Base-by-base conservation (phyloP, 35 echinoderm and acorn worm species). In the Eucidaris tribuloides region DNA sequence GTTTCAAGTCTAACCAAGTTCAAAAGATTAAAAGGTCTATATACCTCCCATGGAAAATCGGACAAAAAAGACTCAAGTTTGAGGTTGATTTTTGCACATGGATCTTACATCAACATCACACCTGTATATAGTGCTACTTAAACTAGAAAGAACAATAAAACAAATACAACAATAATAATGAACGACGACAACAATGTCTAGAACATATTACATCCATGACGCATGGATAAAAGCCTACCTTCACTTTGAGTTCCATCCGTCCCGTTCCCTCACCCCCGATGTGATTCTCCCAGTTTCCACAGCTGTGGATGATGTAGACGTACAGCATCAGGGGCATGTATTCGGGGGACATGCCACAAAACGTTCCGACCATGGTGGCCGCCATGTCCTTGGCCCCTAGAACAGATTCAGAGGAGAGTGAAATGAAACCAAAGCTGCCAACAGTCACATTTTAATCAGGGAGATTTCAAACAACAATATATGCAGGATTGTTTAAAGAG, bases 201-300 rank as follows among this genome's bases (percentile, higher is more conserved):
- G n/a, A n/a, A n/a, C n/a, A n/a, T n/a, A n/a, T n/a, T n/a, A n/a
- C n/a, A 78, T 46, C 9, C 74, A 43, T 20, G 30, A 13, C 28
- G 27, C 22, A 57, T 18, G 18, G 19, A 25, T 3, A 32, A 72
- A 81, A 25, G 18, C 65, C 9, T 79, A 94, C 91, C 81, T 89
- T 94, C 15, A 89, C 57, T 39, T 59, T 64, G 15, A 89, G 25
- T 46, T 94, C 85, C 27, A 83, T 84, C 38, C 61, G 81, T 17
- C 91, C 85, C 0, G 63, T 89, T 4, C 68, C 86, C 22, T 89
- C 82, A 19, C 71, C 77, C 37, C 55, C 82, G 2, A 84, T 84
- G 59, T 94, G 91, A 27, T 58, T 46, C 59, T 94, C 87, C 91
- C 91, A 94, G 42, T 76, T 79, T 2, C 91, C 91, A 84, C 80